These are phyloP conservation scores for Macrocentrus cingulum DNA, from an alignment of 1,140 invertebrate genomes.

Conservation along the genomic window DNA sequence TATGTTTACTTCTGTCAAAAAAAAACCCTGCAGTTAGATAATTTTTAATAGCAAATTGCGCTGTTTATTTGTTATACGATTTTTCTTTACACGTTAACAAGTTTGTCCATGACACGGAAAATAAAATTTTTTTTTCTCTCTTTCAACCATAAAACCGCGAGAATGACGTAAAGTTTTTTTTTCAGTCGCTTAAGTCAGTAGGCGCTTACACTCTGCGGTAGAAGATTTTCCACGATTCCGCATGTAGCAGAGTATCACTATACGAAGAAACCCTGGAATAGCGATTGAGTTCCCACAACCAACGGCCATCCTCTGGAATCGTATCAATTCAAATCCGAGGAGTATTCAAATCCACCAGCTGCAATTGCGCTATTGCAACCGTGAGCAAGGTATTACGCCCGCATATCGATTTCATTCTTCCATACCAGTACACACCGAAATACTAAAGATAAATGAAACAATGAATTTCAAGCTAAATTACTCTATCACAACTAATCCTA, in stretches of 20 bases:
- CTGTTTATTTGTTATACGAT: no score
- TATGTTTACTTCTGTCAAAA: no score
- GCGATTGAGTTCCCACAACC: background rate
- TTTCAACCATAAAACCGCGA: background rate
- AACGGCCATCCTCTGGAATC: background rate
- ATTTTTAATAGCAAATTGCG: no score
- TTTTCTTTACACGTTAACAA: no score
- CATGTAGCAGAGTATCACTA: background rate
- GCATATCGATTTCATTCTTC: background rate
- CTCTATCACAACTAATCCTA: no score
- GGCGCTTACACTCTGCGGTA: no score
- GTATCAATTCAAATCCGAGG: constrained; percentile 15
- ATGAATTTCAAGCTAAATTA: no score
- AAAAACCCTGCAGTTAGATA: no score
- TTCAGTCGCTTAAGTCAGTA: background rate
- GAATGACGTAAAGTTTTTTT: background rate
- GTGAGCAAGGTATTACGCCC: background rate
- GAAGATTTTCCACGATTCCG: background rate
- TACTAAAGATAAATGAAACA: background rate
- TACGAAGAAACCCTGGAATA: background rate
- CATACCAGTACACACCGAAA: background rate
- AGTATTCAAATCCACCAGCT: constrained; percentile 13
- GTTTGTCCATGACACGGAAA: no score
- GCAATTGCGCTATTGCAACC: background rate
- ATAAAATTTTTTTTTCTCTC: background rate